Evolutionary conservation across 1,140 invertebrate genomes (phyloP).

Genomic region (Ruditapes philippinarum): DNA sequence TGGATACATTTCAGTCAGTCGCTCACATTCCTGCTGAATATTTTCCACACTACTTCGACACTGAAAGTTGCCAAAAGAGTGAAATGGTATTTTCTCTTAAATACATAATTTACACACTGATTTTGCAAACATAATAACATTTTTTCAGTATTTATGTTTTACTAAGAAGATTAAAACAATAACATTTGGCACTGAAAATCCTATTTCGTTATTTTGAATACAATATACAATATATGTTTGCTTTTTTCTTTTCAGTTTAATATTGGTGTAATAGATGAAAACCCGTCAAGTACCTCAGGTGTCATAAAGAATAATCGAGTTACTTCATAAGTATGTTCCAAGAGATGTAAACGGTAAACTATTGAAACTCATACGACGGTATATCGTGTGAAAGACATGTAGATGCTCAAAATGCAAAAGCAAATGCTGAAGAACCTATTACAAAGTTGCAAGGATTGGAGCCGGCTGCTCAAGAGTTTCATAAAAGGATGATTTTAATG

Average conservation of each 20-base stretch:
- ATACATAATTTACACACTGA: too few species aligned
- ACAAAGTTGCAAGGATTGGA: slow-evolving; percentile 12
- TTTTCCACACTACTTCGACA: neutral
- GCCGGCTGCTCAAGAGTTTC: slow-evolving; percentile 21
- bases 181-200: too few species aligned
- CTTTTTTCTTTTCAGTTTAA: slow-evolving; percentile 23
- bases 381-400: slow-evolving; percentile 32
- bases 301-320: slow-evolving; percentile 20
- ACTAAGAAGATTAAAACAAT: too few species aligned
- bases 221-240: too few species aligned
- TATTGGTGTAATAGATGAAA: slow-evolving; percentile 20
- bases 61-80: slow-evolving; percentile 23
- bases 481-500: slow-evolving; percentile 37
- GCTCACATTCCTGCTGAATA: neutral
- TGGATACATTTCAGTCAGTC: neutral
- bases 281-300: neutral
- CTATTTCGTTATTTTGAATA: too few species aligned
- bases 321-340: slow-evolving; percentile 11
- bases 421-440: neutral
- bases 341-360: neutral
- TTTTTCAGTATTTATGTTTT: too few species aligned
- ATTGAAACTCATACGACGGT: too few species aligned
- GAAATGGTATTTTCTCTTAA: slow-evolving; percentile 43
- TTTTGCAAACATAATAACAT: too few species aligned
- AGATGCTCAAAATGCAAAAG: slow-evolving; percentile 23